phyloP scores from a whole-genome alignment of 2,797 vertebrate species.

The Enteromius trimaculatus region DNA sequence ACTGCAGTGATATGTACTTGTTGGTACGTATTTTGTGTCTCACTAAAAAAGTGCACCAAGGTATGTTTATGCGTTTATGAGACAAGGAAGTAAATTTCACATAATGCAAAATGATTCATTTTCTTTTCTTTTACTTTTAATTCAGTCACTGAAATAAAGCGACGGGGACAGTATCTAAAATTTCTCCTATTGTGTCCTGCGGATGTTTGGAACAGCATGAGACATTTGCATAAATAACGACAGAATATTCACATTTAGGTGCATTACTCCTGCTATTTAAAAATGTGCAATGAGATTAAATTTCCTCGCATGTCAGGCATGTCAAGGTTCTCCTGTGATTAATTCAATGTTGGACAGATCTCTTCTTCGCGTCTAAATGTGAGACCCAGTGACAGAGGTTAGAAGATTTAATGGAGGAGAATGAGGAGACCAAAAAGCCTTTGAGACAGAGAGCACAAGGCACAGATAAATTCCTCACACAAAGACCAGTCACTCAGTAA shows the following conservation, averaged over 20 bases:
- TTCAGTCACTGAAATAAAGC: background rate
- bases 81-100: background rate
- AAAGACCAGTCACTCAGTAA: conserved; percentile 14
- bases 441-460: conserved; percentile 15
- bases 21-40: too few relatives aligned
- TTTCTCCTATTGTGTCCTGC: background rate
- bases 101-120: background rate
- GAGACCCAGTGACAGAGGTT: conserved; percentile 16
- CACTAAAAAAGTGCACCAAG: too few relatives aligned
- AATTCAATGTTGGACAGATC: conserved; percentile 34
- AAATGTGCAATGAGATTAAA: background rate
- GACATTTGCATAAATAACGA: background rate
- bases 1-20: too few relatives aligned
- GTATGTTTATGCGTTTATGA: too few relatives aligned
- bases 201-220: conserved; percentile 8
- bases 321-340: background rate
- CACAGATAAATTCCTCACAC: conserved; percentile 19
- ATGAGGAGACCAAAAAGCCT: conserved; percentile 41
- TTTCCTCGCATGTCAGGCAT: conserved; percentile 8
- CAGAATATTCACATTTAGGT: background rate
- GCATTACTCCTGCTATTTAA: background rate
- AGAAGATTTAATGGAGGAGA: conserved; percentile 45
- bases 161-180: background rate
- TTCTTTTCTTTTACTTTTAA: background rate
- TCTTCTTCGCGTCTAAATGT: conserved; percentile 11